phyloP scores from a whole-genome alignment of 2,888 invertebrate genomes.

The Phymatocera aterrima region DNA sequence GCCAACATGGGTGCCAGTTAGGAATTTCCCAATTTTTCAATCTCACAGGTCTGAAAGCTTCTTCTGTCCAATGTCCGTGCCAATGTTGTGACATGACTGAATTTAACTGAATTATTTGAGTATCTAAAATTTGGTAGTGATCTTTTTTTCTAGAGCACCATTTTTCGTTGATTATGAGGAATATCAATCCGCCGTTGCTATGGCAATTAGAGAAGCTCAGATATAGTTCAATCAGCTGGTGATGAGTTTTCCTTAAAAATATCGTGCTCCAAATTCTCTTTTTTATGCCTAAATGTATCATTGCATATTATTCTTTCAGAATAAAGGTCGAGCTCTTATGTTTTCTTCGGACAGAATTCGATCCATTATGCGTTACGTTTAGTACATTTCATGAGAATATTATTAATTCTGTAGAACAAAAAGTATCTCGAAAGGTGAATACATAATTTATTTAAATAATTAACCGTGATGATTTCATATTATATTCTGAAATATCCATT shows the following conservation, averaged over 20 bases:
- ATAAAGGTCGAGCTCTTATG: constrained; percentile 85
- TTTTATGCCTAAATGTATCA: background rate
- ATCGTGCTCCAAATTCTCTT: background rate
- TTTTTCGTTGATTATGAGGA: constrained; percentile 36
- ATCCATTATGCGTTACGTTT: constrained; percentile 89
- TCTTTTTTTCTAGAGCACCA: background rate
- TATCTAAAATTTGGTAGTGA: constrained; percentile 7
- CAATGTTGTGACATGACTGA: constrained; percentile 65
- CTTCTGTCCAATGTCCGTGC: constrained; percentile 63
- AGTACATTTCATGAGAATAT: constrained; percentile 83
- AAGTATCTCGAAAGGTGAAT: constrained; percentile 81
- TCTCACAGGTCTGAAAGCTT: constrained; percentile 58
- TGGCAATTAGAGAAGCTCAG: constrained; percentile 21
- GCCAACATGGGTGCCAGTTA: constrained; percentile 63
- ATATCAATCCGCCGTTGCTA: constrained; percentile 42
- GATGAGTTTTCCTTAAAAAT: background rate
- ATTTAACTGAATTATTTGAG: too few relatives aligned
- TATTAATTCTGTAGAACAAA: constrained; percentile 89
- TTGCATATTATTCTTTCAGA: constrained; percentile 72
- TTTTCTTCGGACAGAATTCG: constrained; percentile 91
- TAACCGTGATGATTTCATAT: background rate
- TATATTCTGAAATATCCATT: background rate
- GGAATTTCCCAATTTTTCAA: constrained; percentile 66
- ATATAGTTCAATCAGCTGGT: background rate
- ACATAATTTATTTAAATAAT: constrained; percentile 44